These are phyloP conservation scores for Gopherus evgoodei DNA, from an alignment of 2,113 vertebrate species.

Conservation along the genomic window DNA sequence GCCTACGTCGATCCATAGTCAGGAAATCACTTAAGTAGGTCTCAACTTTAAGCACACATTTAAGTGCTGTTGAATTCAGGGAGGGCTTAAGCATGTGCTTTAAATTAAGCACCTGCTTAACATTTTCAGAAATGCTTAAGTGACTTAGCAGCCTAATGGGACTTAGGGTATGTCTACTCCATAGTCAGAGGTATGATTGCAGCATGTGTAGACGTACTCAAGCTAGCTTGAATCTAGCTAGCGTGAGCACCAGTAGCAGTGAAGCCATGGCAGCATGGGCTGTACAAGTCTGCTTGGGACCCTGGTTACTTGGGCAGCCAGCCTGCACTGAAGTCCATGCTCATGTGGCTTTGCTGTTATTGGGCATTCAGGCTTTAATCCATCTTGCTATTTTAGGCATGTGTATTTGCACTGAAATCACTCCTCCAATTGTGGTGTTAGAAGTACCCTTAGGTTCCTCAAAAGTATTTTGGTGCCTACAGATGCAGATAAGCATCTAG, in stretches of 20 bases:
- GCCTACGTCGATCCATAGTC: not conserved
- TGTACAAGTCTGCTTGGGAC: not conserved
- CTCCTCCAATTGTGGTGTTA: too few relatives aligned
- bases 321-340: not conserved
- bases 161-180: not conserved
- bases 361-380: too few relatives aligned
- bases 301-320: not conserved
- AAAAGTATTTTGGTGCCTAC: not conserved
- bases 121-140: not conserved
- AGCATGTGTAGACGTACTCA: too few relatives aligned
- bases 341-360: too few relatives aligned
- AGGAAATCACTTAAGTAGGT: not conserved
- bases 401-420: too few relatives aligned
- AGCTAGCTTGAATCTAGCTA: too few relatives aligned
- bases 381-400: too few relatives aligned
- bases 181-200: too few relatives aligned
- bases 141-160: not conserved
- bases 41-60: not conserved
- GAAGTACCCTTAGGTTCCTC: not conserved
- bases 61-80: not conserved
- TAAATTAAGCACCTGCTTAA: fast-evolving
- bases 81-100: not conserved
- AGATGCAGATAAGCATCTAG: not conserved
- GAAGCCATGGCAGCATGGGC: not conserved
- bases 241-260: too few relatives aligned